Base-by-base conservation (phyloP, 2,797 vertebrate genomes). In the Syngnathus acus region DNA sequence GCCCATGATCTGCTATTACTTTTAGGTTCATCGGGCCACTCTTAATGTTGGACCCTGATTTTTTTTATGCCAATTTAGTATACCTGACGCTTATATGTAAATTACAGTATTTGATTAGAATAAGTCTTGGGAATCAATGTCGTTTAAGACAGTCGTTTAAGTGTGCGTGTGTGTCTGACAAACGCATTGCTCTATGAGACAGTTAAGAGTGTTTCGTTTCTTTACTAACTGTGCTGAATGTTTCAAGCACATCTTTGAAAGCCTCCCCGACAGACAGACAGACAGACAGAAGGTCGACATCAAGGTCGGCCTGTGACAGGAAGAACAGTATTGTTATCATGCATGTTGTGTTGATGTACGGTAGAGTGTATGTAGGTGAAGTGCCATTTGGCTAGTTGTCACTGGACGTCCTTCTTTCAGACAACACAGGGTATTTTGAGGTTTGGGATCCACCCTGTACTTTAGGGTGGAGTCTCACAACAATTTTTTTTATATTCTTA, bases 381-480 rank as follows among this genome's bases (percentile, higher is more conserved):
- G 68, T 72, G 68, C 54, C 76, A 73, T 84, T 77, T 73, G 68
- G 70, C 75, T 69, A 65, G 73, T 71, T 84, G 77, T 74, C 82
- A 64, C 13, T 26, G 40, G 42, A 62, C 83, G 80, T 70, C 64
- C 62, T 75, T 76, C 75, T 71, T 82, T 53, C 73, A 82, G 86
- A 82, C 84, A 87, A 82, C 86, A 81, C 74, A 58, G 73, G 45
- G 66, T 84, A 85, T 89, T 90, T 90, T 81, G 78, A 88, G 86
- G 82, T 87, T 82, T 87, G 73, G 83, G 83, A 87, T 87, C 86
- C 90, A 86, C 86, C 87, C 90, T 88, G 76, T 85, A 86, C 82
- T 90, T 90, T 88, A 69, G 76, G 87, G 86, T 88, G 85, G 80
- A 78, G 83, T 83, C 82, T 72, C 69, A 81, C 75, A 82, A 79